Evolutionary conservation across 2,113 vertebrate species (phyloP).

Genomic region (Polypterus senegalus): DNA sequence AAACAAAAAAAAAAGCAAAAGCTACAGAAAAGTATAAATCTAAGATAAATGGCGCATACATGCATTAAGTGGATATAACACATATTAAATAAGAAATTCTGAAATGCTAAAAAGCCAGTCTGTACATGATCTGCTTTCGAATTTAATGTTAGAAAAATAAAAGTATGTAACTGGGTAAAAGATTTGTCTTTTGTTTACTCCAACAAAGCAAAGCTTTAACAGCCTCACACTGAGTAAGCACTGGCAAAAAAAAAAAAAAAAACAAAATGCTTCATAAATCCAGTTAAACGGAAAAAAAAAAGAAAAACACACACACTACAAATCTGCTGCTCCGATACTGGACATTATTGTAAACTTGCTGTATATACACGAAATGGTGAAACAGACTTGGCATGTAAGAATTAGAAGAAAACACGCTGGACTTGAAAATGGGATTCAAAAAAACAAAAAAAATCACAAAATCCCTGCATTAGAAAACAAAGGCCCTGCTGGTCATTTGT

Average conservation of each 20-base stretch:
- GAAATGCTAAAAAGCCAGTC: too few species aligned
- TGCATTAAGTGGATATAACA: too few species aligned
- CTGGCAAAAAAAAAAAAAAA: slow-evolving; percentile 6
- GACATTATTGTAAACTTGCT: slow-evolving; percentile 55
- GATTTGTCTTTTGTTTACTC: too few species aligned
- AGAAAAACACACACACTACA: slow-evolving; percentile 30
- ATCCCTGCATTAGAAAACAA: background rate
- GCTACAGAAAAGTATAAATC: too few species aligned
- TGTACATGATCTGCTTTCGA: too few species aligned
- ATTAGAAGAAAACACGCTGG: too few species aligned
- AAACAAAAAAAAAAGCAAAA: too few species aligned
- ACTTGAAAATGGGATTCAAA: background rate
- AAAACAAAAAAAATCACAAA: slow-evolving; percentile 14
- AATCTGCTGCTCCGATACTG: slow-evolving; percentile 51
- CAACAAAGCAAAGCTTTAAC: slow-evolving; percentile 41
- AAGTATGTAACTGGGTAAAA: too few species aligned
- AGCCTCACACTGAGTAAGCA: slow-evolving; percentile 38
- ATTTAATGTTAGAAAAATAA: too few species aligned
- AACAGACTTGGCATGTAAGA: too few species aligned
- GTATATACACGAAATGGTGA: slow-evolving; percentile 24
- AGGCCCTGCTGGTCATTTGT: slow-evolving; percentile 12
- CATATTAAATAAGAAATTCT: too few species aligned
- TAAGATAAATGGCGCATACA: too few species aligned
- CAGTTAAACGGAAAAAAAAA: slow-evolving; percentile 67
- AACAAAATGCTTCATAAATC: slow-evolving; percentile 58